These are phyloP conservation scores for Drepana falcataria DNA, from an alignment of 2,888 invertebrate genomes.

Conservation along the genomic window DNA sequence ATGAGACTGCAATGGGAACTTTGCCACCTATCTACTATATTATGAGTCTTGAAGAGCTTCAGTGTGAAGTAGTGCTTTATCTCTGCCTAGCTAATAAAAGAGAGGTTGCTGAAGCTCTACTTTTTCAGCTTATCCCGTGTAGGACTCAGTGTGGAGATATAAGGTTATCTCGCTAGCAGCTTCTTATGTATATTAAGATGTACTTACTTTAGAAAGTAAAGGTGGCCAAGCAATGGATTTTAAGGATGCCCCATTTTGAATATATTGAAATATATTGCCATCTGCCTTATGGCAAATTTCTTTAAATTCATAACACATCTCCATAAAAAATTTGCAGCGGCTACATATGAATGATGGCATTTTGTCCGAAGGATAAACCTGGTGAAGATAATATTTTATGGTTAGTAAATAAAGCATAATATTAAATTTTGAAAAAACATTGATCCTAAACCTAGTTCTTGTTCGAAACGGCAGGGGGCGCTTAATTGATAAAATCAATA, in stretches of 20 bases:
- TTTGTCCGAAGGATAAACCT: conserved; percentile 83
- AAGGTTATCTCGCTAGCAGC: no score
- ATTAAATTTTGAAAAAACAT: no score
- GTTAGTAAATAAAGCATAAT: no score
- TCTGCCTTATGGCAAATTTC: conserved; percentile 87
- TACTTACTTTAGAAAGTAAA: conserved; percentile 57
- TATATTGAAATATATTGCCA: conserved; percentile 82
- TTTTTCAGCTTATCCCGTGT: no score
- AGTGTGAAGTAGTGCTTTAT: no score
- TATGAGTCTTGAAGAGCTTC: no score
- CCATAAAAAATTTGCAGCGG: conserved; percentile 83
- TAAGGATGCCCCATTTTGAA: conserved; percentile 81
- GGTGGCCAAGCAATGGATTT: conserved; percentile 69
- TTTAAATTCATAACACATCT: conserved; percentile 85
- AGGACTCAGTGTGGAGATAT: no score
- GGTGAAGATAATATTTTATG: conserved; percentile 14
- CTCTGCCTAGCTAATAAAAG: no score
- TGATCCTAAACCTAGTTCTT: not conserved
- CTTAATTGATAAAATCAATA: not conserved
- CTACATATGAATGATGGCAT: conserved; percentile 86
- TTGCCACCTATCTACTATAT: no score
- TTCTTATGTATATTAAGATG: not conserved
- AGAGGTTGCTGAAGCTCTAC: no score
- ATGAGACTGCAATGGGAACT: no score
- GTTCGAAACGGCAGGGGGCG: not conserved